Evolutionary conservation across 2,888 invertebrate genomes (phyloP), one percentile per base, ranked within the genome.

Genomic region (Scrobipalpa costella): DNA sequence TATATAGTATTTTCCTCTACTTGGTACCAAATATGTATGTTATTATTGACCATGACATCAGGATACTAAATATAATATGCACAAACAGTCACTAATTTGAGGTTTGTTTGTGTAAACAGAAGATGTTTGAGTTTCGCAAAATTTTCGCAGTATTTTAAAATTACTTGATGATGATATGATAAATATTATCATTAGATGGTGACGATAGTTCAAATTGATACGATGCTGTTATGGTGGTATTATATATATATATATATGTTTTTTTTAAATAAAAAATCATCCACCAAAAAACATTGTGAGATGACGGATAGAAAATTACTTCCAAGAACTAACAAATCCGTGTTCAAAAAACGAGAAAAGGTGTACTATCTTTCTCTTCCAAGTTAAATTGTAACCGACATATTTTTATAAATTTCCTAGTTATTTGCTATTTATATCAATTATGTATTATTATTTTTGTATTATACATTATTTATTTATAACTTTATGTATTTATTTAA

Each of bases 21-120:
- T 11, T n/a, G n/a, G 5, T 44, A 44, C 13, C 13, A 44, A 44
- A n/a, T n/a, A 44, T n/a, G n/a, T n/a, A n/a, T 50, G 50, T 19
- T 50, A 50, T 50, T 9, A 15, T 21, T 21, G 21, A 13, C 11
- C 13, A 11, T 52, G 50, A 52, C 50, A 52, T 52, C 50, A 52
- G 27, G 11, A 13, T 21, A 9, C 11, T 27, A 27, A n/a, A 7
- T 21, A 50, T 50, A 50, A 52, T 27, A 13, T 52, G 50, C 21
- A 21, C 50, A 52, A 52, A 52, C 50, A 52, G 21, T 8, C 21
- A 44, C 44, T 15, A 5, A 11, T 21, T 21, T 11, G 0, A 9
- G 13, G 27, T 2, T 21, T n/a, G n/a, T 21, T 21, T 21, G 21
- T 52, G 13, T 52, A 52, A 52, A 52, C 50, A 52, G 0, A 52